These are phyloP conservation scores for Acanthoscelides obtectus DNA, from an alignment of 2,888 invertebrate genomes.

Conservation along the genomic window DNA sequence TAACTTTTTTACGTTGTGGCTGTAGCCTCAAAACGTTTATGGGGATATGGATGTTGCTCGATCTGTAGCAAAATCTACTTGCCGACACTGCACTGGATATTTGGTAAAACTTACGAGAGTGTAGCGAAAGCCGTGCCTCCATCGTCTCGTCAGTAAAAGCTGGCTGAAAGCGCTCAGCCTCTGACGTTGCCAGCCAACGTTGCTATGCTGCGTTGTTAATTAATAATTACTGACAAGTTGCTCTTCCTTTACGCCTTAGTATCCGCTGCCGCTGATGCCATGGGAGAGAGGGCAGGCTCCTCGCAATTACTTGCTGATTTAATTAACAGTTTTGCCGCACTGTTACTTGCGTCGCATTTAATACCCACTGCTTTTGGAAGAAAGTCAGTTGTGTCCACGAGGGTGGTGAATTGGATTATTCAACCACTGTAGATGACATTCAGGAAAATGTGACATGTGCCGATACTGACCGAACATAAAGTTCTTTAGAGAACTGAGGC, in stretches of 20 bases:
- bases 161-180: constrained; percentile 46
- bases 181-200: not conserved
- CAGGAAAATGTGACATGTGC: no score
- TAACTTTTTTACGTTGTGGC: no score
- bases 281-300: constrained; percentile 33
- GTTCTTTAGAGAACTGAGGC: no score
- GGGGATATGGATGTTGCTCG: no score
- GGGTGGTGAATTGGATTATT: constrained; percentile 5
- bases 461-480: no score
- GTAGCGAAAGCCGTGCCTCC: constrained; percentile 33
- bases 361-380: constrained; percentile 26
- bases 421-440: no score
- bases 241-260: constrained; percentile 48
- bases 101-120: constrained; percentile 41
- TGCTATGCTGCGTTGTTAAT: constrained; percentile 44
- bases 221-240: constrained; percentile 53
- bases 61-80: no score
- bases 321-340: constrained; percentile 43
- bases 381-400: constrained; percentile 14
- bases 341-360: constrained; percentile 36
- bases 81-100: not conserved
- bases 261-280: constrained; percentile 39
- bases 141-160: constrained; percentile 44
- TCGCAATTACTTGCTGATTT: constrained; percentile 42
- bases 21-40: no score